Base-by-base conservation (phyloP, 2,113 vertebrate species). In the Egretta garzetta region DNA sequence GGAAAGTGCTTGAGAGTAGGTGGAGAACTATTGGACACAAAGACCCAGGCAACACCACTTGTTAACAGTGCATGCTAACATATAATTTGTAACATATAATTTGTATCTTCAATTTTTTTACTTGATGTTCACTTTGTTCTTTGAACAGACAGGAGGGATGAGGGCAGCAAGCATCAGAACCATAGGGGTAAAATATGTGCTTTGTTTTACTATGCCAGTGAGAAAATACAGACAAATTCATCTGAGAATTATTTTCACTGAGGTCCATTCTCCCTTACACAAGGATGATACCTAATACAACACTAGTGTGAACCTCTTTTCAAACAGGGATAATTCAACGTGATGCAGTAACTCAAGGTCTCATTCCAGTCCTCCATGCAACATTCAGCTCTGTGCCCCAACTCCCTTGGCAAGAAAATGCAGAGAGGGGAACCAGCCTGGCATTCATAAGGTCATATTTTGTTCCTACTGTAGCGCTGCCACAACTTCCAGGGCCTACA, bases 401-500 rank as follows among this genome's bases (percentile, higher is more conserved):
- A 7, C 5, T 52, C 10, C 4, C 12, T 88, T 19, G 28, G 37
- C 59, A 41, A 28, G 55, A n/a, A 88, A 50, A 58, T 16, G 28
- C 32, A 58, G 80, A 62, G 21, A 67, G 27, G 7, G 11, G 55
- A 86, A 39, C 21, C 55, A 80, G n/a, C 20, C 33, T 53, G 14
- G 20, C 13, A 74, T 39, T 58, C 8, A 3, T 9, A 55, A 47
- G 4, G 20, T 27, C 7, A 2, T 28, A 30, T n/a, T 95, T 88
- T 50, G 2, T 28, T 77, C 59, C 64, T 63, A 0, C 8, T n/a
- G 1, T 8, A 9, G 5, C 1, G 0, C 23, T 79, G 50, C 12
- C 9, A 0, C 26, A 67, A 62, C 10, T 71, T 49, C 32, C 37
- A 52, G 24, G 43, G 9, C 12, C 41, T 72, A 3, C 3, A 4